Percentiles rank a stretch among this genome's conserved stretches.
Conservation (phyloP, 2,113 vertebrate genomes). For the Bubalus kerabau region DNA sequence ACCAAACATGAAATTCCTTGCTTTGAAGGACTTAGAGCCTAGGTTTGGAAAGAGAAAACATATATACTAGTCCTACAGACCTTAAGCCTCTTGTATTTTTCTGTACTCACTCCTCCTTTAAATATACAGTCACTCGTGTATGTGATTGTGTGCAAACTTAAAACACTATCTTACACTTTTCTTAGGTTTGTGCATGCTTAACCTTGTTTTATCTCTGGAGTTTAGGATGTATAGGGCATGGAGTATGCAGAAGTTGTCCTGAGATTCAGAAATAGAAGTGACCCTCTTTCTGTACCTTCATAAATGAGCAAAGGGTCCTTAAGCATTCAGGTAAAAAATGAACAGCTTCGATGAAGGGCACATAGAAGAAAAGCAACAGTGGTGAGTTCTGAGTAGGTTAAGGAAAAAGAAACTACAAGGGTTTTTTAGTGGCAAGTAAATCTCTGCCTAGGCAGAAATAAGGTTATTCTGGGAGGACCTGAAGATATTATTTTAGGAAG, state of each 20-base stretch:
- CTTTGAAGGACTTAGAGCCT: background rate
- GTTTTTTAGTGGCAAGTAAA: background rate
- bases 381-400: background rate
- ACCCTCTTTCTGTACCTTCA: background rate
- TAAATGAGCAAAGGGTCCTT: background rate
- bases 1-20: background rate
- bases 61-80: background rate
- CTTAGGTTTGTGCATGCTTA: background rate
- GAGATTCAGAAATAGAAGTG: background rate
- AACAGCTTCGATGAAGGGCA: background rate
- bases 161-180: background rate
- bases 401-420: background rate
- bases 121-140: background rate
- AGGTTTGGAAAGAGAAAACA: background rate
- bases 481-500: background rate
- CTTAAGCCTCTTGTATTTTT: background rate
- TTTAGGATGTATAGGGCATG: background rate
- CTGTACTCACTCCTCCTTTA: background rate
- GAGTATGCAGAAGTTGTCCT: background rate
- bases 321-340: background rate
- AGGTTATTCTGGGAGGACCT: background rate
- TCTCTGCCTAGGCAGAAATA: background rate
- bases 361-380: background rate
- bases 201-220: background rate
- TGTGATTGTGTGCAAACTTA: background rate